Evolutionary conservation across 2,888 invertebrate species (phyloP), one percentile per base, ranked within the genome.

Genomic region (Eristalis intricaria): DNA sequence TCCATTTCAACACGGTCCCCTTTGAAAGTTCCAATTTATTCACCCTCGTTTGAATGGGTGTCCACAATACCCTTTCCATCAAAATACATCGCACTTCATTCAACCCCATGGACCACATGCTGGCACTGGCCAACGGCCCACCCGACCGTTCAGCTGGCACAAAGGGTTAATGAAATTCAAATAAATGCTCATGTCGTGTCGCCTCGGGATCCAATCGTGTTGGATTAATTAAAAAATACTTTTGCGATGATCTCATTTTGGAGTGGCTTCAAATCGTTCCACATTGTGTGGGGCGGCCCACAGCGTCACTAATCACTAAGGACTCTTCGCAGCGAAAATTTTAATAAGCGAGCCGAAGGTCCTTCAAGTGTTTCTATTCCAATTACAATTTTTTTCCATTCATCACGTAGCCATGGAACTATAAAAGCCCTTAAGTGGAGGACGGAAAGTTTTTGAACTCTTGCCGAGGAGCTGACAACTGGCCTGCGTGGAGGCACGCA

Each of bases 141-240:
- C 26, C 32, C 35, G 68, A 60, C 74, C 66, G 71, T 66, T 75
- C 68, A 74, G 1, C 43, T 23, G 23, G 43, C 64, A 43, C 8
- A 32, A 60, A 77, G 80, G 84, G 73, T 80, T 77, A 64, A 82
- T 75, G 88, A 82, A 84, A 78, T 84, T 81, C 43, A 88, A 81
- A 82, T 84, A 69, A 84, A 68, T 70, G 74, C 73, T 74, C 50
- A 61, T 40, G 29, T 50, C 58, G 68, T 32, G 32, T 63, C 38
- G 75, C 71, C 40, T 32, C 19, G 64, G 38, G 40, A 73, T 65
- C 60, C 10, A 43, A 56, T 13, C 65, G 50, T 70, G 74, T 78
- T 71, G 19, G 56, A 40, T 82, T 86, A 86, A 86, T 86, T 86
- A 86, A 86, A 86, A 86, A 86, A 86, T 86, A 83, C 82, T 86